A percentile compares a stretch with the other conserved stretches of the same genome.
Evolutionary conservation across 2,797 vertebrate species (phyloP).

Genomic region (Gallinago solitaria): DNA sequence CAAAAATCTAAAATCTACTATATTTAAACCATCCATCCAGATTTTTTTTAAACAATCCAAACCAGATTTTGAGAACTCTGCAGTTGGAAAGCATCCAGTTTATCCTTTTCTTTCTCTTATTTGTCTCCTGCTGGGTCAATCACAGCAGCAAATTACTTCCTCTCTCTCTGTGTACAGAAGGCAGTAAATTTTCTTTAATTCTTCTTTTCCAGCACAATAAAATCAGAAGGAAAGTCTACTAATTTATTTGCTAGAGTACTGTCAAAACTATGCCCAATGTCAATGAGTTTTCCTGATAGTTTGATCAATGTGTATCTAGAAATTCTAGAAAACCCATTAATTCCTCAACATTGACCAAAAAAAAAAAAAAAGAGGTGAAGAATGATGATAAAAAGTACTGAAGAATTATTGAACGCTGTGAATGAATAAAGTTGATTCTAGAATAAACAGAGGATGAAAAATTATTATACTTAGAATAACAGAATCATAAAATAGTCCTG

Average conservation of each 20-base stretch:
- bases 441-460: neutral
- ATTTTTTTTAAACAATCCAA: neutral
- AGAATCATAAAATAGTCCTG: neutral
- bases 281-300: neutral
- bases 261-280: neutral
- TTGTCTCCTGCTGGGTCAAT: neutral
- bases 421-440: neutral
- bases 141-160: constrained; percentile 22
- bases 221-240: neutral
- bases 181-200: neutral
- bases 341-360: neutral
- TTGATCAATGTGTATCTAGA: neutral
- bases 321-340: neutral
- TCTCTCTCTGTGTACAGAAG: neutral
- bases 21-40: neutral
- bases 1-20: neutral
- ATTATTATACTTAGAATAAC: neutral
- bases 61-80: neutral
- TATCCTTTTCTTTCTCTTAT: neutral
- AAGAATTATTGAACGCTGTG: neutral
- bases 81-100: neutral
- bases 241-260: neutral
- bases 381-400: neutral
- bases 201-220: neutral
- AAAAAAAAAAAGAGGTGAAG: neutral